phyloP scores from a whole-genome alignment of 2,797 vertebrate species.

The Propithecus deckenii region DNA sequence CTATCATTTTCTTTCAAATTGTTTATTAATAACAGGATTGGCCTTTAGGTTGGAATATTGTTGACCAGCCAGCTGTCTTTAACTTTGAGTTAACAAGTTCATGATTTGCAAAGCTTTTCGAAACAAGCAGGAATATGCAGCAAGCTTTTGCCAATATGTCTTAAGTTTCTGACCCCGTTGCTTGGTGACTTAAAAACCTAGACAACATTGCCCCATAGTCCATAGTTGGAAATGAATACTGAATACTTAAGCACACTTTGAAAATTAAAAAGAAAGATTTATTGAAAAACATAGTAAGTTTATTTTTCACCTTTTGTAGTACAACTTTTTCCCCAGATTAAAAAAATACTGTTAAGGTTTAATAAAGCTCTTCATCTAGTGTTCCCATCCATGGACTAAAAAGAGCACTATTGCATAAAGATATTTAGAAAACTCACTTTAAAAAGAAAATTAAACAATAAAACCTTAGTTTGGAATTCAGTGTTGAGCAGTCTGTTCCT shows the following conservation, averaged over 20 bases:
- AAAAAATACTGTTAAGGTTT: constrained; percentile 8
- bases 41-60: constrained; percentile 77
- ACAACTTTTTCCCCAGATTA: background rate
- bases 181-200: background rate
- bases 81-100: constrained; percentile 79
- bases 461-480: constrained; percentile 10
- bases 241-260: background rate
- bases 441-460: background rate
- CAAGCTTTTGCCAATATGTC: background rate
- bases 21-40: constrained; percentile 80
- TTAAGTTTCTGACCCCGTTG: background rate
- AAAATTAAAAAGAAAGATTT: background rate
- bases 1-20: constrained; percentile 77
- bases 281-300: background rate
- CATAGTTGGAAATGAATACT: constrained; percentile 12
- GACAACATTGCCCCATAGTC: background rate
- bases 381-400: background rate
- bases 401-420: background rate
- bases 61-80: constrained; percentile 76
- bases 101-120: constrained; percentile 72
- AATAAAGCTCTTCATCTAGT: background rate
- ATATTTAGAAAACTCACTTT: background rate
- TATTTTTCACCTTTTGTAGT: constrained; percentile 21
- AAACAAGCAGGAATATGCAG: background rate
- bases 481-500: background rate